Base-by-base conservation (phyloP, 2,888 invertebrate genomes). In the Cheilosia impressa region DNA sequence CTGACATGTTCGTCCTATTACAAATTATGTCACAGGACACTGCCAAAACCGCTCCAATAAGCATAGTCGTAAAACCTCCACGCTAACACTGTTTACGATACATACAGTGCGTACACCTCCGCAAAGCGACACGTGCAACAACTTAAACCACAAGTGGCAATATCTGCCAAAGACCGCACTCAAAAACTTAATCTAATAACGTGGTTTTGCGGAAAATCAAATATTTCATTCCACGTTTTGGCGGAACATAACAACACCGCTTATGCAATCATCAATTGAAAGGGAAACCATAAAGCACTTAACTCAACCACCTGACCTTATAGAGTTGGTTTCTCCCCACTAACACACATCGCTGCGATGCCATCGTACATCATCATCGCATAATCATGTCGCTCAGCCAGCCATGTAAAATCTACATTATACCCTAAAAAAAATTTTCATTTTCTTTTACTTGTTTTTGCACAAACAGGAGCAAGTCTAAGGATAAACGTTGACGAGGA, bases 351-450 rank as follows among this genome's bases (percentile, higher is more conserved):
- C 62, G 22, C n/a, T 53, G 41, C 62, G 62, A 73, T 68, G 66
- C 68, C 43, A 53, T 65, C 72, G 69, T 79, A 84, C 79, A 79
- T 79, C 83, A 79, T 79, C 83, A 75, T 80, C 69, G 58, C 80
- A 76, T 84, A 84, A 71, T 84, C 80, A 80, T 84, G 80, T 76
- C 80, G 65, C 80, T 76, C 84, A 84, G 71, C 75, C 83, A 84
- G 75, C 80, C 69, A 41, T 65, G 84, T 84, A 80, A 84, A 76
- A 84, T 84, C 66, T 52, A 75, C 69, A 78, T 78, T 63, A 84
- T 75, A 76, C 80, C 63, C 58, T 53, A 84, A 80, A 84, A 76
- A 84, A 80, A 84, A 71, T 57, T 80, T 84, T 62, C 71, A 65
- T 80, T 65, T 79, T 22, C 19, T 50, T 4, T 19, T 19, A 4